Conservation (phyloP, 2,888 invertebrate genomes). For the Tetrapedia diversipes region DNA sequence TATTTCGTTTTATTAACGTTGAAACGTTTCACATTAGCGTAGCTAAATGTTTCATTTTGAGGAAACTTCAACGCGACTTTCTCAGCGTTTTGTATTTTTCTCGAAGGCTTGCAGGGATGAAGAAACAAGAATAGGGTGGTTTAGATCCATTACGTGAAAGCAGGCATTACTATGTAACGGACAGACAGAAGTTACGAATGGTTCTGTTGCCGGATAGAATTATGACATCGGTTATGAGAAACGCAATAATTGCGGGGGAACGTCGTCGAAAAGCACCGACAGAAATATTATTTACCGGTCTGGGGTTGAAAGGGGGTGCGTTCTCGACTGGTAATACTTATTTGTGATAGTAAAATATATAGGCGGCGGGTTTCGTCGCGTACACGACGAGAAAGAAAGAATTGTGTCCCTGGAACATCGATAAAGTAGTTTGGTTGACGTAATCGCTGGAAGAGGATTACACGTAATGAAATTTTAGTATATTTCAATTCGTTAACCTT, state of each 20-base stretch:
- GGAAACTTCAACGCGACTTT: too few species aligned
- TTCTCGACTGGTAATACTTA: conserved; percentile 60
- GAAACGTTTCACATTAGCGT: too few species aligned
- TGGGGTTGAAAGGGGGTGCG: conserved; percentile 40
- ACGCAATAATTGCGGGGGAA: conserved; percentile 68
- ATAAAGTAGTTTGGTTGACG: conserved; percentile 21
- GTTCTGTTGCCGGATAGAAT: conserved; percentile 59
- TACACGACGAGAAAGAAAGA: conserved; percentile 27
- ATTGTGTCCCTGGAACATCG: conserved; percentile 6
- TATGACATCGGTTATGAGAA: conserved; percentile 68
- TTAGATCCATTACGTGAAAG: too few species aligned
- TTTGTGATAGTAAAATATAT: conserved; percentile 66
- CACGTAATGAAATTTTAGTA: neutral
- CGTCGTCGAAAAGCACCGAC: conserved; percentile 57
- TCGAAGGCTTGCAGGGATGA: too few species aligned
- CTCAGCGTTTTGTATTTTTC: neutral
- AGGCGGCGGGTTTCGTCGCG: conserved; percentile 51
- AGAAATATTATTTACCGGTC: conserved; percentile 66
- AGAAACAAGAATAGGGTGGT: neutral
- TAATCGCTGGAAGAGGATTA: conserved; percentile 2
- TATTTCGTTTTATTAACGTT: too few species aligned
- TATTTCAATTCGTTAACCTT: neutral
- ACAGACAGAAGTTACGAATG: conserved; percentile 48
- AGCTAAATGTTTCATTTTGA: too few species aligned
- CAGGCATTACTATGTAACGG: conserved; percentile 45